Evolutionary conservation across 2,888 invertebrate species (phyloP).

Genomic region (Prosopocoilus inquinatus): DNA sequence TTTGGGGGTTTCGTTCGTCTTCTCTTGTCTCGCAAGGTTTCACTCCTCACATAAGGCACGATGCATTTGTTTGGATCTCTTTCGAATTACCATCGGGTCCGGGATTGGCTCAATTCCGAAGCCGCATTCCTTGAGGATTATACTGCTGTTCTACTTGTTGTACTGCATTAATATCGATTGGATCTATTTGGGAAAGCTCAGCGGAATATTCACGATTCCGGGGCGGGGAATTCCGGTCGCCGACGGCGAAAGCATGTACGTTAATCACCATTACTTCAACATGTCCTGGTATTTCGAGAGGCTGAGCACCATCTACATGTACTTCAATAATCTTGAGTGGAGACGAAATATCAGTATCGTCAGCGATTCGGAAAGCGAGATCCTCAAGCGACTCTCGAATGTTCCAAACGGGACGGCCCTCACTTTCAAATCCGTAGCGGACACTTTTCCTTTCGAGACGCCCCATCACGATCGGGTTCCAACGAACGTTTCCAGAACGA

Average conservation of each 20-base stretch:
- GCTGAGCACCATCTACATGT: background rate
- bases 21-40: background rate
- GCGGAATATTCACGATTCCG: slow-evolving; percentile 24
- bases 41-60: background rate
- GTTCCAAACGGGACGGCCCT: background rate
- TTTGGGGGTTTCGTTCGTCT: background rate
- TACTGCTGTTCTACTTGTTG: slow-evolving; percentile 23
- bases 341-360: slow-evolving; percentile 5
- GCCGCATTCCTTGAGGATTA: slow-evolving; percentile 12
- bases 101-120: slow-evolving; percentile 8
- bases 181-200: slow-evolving; percentile 29
- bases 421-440: slow-evolving; percentile 2
- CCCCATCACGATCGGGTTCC: slow-evolving; percentile 2
- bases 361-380: slow-evolving; percentile 6
- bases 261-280: slow-evolving; percentile 11
- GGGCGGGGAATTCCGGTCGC: slow-evolving; percentile 9
- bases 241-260: slow-evolving; percentile 9
- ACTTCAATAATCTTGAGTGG: slow-evolving; percentile 6
- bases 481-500: background rate
- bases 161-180: slow-evolving; percentile 25
- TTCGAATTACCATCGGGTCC: slow-evolving; percentile 5
- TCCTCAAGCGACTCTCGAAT: background rate
- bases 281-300: slow-evolving; percentile 17
- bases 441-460: slow-evolving; percentile 7
- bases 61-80: slow-evolving; percentile 6